Evolutionary conservation across 2,113 vertebrate genomes (phyloP), one percentile per base, ranked within the genome.

Genomic region (Stegastes partitus): DNA sequence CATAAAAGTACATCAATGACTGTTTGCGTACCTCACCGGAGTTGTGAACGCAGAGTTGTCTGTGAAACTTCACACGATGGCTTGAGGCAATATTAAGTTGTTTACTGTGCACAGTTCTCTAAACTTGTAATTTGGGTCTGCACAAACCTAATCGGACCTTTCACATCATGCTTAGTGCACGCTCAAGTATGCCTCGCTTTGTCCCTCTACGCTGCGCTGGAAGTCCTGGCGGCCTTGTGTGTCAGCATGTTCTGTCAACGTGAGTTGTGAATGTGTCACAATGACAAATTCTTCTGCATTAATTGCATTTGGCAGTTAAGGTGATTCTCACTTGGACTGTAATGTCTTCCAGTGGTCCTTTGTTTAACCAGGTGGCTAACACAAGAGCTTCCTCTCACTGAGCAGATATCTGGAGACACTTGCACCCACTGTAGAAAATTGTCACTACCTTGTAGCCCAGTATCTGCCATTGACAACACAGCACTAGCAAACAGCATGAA

Each of bases 301-400:
- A 79, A 87, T 82, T 80, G 79, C 71, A 71, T 66, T 77, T 82
- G 84, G 74, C 85, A 77, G 75, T 76, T 59, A 70, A 57, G 58
- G 80, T 73, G 79, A 83, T 70, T 82, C 70, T 81, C 69, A 26
- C 84, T 66, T 34, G 37, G 62, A 68, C 77, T 55, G 34, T 42
- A 25, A 64, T 22, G 31, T 81, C 73, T 80, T 74, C 18, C 70
- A 80, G 55, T 25, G 75, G 74, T 73, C 69, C 84, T 89, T 83
- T 92, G 89, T 92, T 87, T 87, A 84, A 89, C 86, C 89, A 83
- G 83, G 90, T 92, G 91, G 82, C 76, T 70, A 67, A 81, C 74
- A 71, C 45, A 66, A 85, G 78, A 82, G 81, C 68, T 58, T 59
- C 73, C 79, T 64, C 44, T 83, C 67, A 53, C 73, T 37, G 74